phyloP scores from a whole-genome alignment of 2,888 invertebrate genomes.

The Ryuthela nishihirai region DNA sequence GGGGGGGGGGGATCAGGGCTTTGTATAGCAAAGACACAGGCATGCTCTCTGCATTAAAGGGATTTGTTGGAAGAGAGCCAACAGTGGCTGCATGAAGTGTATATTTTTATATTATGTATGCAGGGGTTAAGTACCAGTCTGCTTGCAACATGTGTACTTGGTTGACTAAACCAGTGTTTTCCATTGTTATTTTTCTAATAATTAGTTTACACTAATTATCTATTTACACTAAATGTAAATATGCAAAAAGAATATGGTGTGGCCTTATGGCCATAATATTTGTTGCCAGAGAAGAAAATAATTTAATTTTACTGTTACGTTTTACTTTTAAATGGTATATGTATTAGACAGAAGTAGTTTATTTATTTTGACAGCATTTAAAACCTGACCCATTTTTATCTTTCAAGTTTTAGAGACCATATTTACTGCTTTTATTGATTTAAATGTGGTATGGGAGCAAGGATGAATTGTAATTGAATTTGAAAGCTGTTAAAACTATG shows the following conservation, averaged over 20 bases:
- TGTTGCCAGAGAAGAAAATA: slow-evolving; percentile 29
- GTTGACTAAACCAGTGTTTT: slow-evolving; percentile 39
- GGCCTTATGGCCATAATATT: slow-evolving; percentile 31
- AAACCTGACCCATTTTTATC: slow-evolving; percentile 21
- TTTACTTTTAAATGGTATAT: slow-evolving; percentile 21
- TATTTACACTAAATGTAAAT: slow-evolving; percentile 41
- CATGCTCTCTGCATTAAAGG: slow-evolving; percentile 32
- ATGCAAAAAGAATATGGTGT: slow-evolving; percentile 24
- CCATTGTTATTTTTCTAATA: slow-evolving; percentile 40
- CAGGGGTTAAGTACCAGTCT: slow-evolving; percentile 35
- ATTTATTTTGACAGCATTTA: slow-evolving; percentile 25
- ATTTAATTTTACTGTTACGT: slow-evolving; percentile 31
- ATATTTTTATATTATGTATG: slow-evolving; percentile 40
- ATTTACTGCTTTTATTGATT: slow-evolving; percentile 14
- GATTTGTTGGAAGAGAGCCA: slow-evolving; percentile 22
- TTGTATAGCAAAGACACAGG: slow-evolving; percentile 19
- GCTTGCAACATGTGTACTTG: slow-evolving; percentile 39
- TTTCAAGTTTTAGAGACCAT: slow-evolving; percentile 22
- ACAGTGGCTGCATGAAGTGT: slow-evolving; percentile 37
- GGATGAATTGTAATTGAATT: background rate
- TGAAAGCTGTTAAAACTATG: background rate
- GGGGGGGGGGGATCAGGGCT: slow-evolving; percentile 13
- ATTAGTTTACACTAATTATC: slow-evolving; percentile 39
- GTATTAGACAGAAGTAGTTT: slow-evolving; percentile 24
- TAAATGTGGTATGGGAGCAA: slow-evolving; percentile 9